These are phyloP conservation scores for Perizoma flavofasciatum DNA, from an alignment of 2,888 invertebrate genomes.

Conservation along the genomic window DNA sequence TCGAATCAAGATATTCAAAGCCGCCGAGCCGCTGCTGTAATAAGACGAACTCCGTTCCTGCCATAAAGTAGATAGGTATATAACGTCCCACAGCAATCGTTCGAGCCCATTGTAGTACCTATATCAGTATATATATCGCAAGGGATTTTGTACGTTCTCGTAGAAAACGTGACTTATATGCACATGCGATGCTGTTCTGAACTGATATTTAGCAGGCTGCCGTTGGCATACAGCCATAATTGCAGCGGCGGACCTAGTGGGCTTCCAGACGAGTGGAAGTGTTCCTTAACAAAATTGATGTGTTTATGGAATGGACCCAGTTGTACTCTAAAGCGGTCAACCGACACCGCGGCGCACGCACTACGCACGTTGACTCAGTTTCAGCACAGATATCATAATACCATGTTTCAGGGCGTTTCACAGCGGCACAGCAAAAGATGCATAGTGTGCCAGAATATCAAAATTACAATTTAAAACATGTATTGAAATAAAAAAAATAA, in stretches of 20 bases:
- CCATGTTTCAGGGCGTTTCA: too few species aligned
- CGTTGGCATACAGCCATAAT: conserved; percentile 73
- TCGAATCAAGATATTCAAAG: conserved; percentile 22
- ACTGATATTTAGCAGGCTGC: conserved; percentile 63
- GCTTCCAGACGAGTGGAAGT: conserved; percentile 53
- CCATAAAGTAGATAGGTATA: conserved; percentile 55
- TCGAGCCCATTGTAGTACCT: conserved; percentile 44
- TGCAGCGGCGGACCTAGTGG: conserved; percentile 58
- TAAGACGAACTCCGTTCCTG: conserved; percentile 44
- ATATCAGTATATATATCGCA: conserved; percentile 39
- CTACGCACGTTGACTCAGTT: too few species aligned
- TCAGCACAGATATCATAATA: too few species aligned
- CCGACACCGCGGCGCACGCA: too few species aligned
- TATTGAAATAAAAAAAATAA: too few species aligned
- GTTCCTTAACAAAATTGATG: conserved; percentile 62
- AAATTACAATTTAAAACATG: too few species aligned
- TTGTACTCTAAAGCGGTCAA: conserved; percentile 1
- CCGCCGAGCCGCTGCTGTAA: conserved; percentile 19
- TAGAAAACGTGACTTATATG: conserved; percentile 64
- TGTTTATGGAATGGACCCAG: conserved; percentile 58
- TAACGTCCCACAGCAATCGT: conserved; percentile 52
- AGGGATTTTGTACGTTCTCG: conserved; percentile 64
- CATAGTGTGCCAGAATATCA: too few species aligned
- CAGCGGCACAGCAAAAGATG: too few species aligned
- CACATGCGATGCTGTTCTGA: conserved; percentile 57